phyloP scores from a whole-genome alignment of 1,140 invertebrate species.

The Drosophila punjabiensis region DNA sequence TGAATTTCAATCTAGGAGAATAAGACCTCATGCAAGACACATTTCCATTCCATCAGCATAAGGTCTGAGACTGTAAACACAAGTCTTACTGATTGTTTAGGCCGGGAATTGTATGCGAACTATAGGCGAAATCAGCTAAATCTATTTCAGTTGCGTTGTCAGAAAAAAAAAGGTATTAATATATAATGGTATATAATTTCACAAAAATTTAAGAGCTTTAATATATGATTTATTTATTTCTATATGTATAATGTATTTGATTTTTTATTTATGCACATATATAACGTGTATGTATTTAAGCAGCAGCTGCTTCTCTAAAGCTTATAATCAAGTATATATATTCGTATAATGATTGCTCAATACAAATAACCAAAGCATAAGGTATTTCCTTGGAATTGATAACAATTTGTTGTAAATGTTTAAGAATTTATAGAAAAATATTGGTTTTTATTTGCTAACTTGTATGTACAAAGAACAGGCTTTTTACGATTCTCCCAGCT shows the following conservation, averaged over 20 bases:
- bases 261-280: not conserved
- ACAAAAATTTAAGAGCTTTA: not conserved
- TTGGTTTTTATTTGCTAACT: not conserved
- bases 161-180: not conserved
- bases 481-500: not conserved
- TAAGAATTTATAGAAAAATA: not conserved
- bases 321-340: not conserved
- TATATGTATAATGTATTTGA: not conserved
- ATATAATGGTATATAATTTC: not conserved
- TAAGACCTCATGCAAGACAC: not conserved
- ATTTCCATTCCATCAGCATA: constrained; percentile 3
- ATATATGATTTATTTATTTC: not conserved
- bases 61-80: not conserved
- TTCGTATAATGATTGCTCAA: not conserved
- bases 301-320: constrained; percentile 5
- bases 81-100: not conserved
- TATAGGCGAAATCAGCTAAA: not conserved
- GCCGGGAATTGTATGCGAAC: not conserved
- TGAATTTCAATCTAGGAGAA: constrained; percentile 14
- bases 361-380: not conserved
- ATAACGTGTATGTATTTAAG: not conserved
- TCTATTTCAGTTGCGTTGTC: not conserved
- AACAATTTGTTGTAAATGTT: not conserved
- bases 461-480: not conserved
- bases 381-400: not conserved